Evolutionary conservation across 2,888 invertebrate species (phyloP), one percentile per base, ranked within the genome.

Genomic region (Cacoxenus indagator): DNA sequence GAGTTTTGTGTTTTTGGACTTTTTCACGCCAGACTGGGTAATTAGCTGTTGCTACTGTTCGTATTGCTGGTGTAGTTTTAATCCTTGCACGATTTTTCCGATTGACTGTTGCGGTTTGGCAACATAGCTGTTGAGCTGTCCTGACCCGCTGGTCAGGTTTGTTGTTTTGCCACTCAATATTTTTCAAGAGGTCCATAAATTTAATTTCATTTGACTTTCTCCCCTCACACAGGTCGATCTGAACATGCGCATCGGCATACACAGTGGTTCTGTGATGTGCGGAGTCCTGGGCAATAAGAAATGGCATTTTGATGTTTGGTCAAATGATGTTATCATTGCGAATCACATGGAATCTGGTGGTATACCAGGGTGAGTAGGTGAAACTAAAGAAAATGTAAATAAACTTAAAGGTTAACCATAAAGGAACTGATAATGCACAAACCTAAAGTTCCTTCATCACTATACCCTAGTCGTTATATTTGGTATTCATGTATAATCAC

Each of bases 271-370:
- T 5, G 98, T 97, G 67, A 92, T 98, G 80, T 98, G 98, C 86
- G 98, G 99, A 0, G 98, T 99, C 24, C 90, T 99, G 70, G 98
- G 96, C 2, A 91, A 95, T 65, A 91, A 96, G 75, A 96, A 96
- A 88, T 96, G 96, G 96, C 96, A 96, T 89, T 96, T 96, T 87
- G 96, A 96, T 85, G 94, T 96, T 62, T 96, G 96, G 96, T 95
- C 95, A 1, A 93, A 95, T 85, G 98, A 99, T 89, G 98, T 99
- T 81, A 96, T 96, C 17, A 90, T 98, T 73, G 98, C 98, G 62
- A 98, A 98, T 90, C 95, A 95, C 86, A 95, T 99, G 93, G 99
- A 99, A 90, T 96, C 97, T 71, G 97, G 97, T 1, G 99, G 99
- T 27, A 90, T 97, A 76, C 97, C 98, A 1, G 98, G 98, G 98